Evolutionary conservation across 2,888 invertebrate species (phyloP).

Genomic region (Thera obeliscata): DNA sequence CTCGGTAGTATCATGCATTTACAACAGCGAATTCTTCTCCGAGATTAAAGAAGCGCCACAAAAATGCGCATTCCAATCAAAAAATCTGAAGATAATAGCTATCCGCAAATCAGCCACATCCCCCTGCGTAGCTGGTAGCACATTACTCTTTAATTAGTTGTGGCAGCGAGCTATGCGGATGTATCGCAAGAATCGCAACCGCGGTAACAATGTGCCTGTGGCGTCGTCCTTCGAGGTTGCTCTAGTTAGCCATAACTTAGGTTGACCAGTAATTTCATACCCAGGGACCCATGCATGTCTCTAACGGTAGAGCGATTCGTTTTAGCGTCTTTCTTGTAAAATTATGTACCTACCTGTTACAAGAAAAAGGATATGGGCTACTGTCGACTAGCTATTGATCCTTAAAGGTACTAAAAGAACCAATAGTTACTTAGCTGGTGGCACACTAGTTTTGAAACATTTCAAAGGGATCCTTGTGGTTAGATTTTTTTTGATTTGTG

Average conservation of each 20-base stretch:
- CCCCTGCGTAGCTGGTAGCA: constrained; percentile 24
- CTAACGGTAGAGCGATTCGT: neutral
- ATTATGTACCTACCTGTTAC: neutral
- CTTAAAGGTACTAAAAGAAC: too few relatives aligned
- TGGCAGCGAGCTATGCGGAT: constrained; percentile 74
- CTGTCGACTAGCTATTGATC: too few relatives aligned
- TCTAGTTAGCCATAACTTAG: constrained; percentile 30
- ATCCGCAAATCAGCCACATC: constrained; percentile 27
- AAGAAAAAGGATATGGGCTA: too few relatives aligned
- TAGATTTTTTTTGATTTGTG: too few relatives aligned
- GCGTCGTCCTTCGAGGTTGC: constrained; percentile 71
- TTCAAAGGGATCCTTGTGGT: too few relatives aligned
- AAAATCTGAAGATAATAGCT: constrained; percentile 4
- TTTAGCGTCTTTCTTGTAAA: too few relatives aligned
- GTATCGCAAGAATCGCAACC: constrained; percentile 59
- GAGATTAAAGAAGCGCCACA: neutral
- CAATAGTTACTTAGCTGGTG: too few relatives aligned
- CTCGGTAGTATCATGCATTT: too few relatives aligned
- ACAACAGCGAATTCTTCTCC: too few relatives aligned
- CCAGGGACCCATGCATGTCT: neutral
- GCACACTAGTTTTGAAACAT: too few relatives aligned
- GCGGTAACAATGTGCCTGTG: constrained; percentile 41
- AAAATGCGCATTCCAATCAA: constrained; percentile 10
- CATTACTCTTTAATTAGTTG: constrained; percentile 50
- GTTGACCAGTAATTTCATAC: neutral